Evolutionary conservation across 2,888 invertebrate genomes (phyloP).

Genomic region (Scaptodrosophila latifasciaeformis): DNA sequence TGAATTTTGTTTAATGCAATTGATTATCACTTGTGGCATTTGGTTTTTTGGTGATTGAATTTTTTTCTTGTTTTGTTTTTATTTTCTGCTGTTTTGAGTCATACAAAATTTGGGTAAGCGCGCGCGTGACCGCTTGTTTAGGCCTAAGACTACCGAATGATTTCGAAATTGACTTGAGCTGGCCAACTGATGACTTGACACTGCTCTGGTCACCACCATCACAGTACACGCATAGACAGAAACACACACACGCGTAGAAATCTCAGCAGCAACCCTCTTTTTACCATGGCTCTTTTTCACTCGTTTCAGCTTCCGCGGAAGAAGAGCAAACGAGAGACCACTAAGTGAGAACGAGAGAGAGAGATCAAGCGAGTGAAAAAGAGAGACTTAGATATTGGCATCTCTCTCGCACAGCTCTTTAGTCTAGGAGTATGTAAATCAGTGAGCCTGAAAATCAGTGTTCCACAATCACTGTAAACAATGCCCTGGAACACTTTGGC

Average conservation of each 20-base stretch:
- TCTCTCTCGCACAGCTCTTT: slow-evolving; percentile 26
- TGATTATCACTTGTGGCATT: slow-evolving; percentile 11
- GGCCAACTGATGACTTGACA: slow-evolving; percentile 9
- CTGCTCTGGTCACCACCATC: slow-evolving; percentile 30
- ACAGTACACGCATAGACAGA: slow-evolving; percentile 3
- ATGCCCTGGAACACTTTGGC: slow-evolving; percentile 65
- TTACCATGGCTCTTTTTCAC: slow-evolving; percentile 12
- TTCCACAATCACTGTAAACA: slow-evolving; percentile 62
- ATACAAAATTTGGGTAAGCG: slow-evolving; percentile 17
- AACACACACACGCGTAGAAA: no score
- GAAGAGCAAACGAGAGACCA: background rate
- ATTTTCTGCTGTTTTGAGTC: background rate
- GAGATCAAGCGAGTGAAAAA: slow-evolving; percentile 5
- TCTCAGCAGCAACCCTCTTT: slow-evolving; percentile 34
- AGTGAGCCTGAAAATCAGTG: slow-evolving; percentile 45
- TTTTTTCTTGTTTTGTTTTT: background rate
- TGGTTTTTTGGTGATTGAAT: background rate
- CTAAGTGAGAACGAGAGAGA: slow-evolving; percentile 6
- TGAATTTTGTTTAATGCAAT: background rate
- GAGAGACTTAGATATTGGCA: slow-evolving; percentile 1
- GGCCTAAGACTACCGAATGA: slow-evolving; percentile 74
- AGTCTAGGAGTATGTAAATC: slow-evolving; percentile 45
- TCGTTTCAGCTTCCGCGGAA: background rate
- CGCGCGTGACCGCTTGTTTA: slow-evolving; percentile 72
- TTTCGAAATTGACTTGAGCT: slow-evolving; percentile 66